phyloP scores from a whole-genome alignment of 2,113 vertebrate species.

The Gnathonemus longibarbis region DNA sequence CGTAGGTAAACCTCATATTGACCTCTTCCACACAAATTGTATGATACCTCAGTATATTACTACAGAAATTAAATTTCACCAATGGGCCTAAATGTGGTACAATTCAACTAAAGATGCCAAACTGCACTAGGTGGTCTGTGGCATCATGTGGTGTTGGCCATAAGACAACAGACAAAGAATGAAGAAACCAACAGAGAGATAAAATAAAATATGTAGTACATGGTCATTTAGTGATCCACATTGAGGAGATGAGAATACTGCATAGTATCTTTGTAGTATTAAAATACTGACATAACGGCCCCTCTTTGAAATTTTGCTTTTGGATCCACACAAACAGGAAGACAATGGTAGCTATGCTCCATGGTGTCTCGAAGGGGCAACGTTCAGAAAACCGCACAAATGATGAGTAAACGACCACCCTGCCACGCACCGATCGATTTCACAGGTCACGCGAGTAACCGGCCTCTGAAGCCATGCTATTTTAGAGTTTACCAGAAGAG shows the following conservation, averaged over 20 bases:
- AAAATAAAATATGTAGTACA: background rate
- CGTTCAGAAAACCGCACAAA: background rate
- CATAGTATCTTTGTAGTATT: background rate
- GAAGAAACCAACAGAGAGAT: background rate
- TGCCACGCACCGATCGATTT: slow-evolving; percentile 35
- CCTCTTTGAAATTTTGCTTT: slow-evolving; percentile 57
- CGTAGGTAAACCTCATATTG: background rate
- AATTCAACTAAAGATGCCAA: background rate
- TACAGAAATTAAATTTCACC: background rate
- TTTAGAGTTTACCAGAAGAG: slow-evolving; percentile 42
- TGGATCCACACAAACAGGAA: slow-evolving; percentile 47
- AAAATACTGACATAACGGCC: background rate
- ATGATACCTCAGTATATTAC: background rate
- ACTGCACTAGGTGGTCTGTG: background rate
- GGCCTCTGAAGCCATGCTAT: slow-evolving; percentile 51
- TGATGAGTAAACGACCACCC: slow-evolving; percentile 21
- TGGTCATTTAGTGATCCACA: background rate
- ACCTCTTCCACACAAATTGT: background rate
- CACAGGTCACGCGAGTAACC: slow-evolving; percentile 48
- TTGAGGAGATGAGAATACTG: background rate
- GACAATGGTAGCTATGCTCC: slow-evolving; percentile 33
- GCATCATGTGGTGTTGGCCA: background rate
- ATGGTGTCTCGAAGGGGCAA: background rate
- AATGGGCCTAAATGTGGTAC: background rate
- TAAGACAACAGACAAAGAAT: background rate